Evolutionary conservation across 1,140 invertebrate genomes (phyloP), one percentile per base, ranked within the genome.

Genomic region (Physella acuta): DNA sequence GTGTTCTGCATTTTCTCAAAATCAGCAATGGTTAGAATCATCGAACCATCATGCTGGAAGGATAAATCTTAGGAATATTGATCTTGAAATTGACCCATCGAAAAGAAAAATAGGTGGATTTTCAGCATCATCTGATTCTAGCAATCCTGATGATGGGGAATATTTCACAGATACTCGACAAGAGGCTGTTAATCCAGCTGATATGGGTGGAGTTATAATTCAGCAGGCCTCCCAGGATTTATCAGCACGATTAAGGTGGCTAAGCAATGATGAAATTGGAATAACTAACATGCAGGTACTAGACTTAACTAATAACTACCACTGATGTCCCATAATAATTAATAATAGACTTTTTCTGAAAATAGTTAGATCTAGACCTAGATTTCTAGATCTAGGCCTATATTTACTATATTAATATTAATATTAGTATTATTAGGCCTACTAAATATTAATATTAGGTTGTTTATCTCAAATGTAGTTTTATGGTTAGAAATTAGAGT

Each of bases 191-290:
- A 73, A 73, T 60, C 77, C 76, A 55, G 73, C 70, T 51, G 56
- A 73, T 62, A 68, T 81, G 26, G 80, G 78, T 24, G 84, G 82
- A 31, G 78, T 82, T 60, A 76, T 79, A 62, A 77, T 84, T 63
- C 65, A 78, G 60, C 75, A 82, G 28, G 79, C 81, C 69, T 82
- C 83, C 3, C 77, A 79, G 66, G 75, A 75, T 59, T 75, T 86
- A 26, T 80, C 78, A 30, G 75, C 78, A 8, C 71, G 79, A 58
- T 67, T 86, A 8, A 71, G 82, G 51, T 81, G 71, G 85, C 84
- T 80, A 71, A 79, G 82, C 52, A 88, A 88, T 81, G 83, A 88
- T 71, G 89, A 90, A 83, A 80, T 90, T 70, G 87, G 87, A 31
- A 84, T 89, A 63, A 82, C 86, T 20, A 85, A 84, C 39, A 88